Percentiles rank a stretch among this genome's conserved stretches.
Evolutionary conservation across 2,113 vertebrate genomes (phyloP).

Genomic region (Colius striatus): DNA sequence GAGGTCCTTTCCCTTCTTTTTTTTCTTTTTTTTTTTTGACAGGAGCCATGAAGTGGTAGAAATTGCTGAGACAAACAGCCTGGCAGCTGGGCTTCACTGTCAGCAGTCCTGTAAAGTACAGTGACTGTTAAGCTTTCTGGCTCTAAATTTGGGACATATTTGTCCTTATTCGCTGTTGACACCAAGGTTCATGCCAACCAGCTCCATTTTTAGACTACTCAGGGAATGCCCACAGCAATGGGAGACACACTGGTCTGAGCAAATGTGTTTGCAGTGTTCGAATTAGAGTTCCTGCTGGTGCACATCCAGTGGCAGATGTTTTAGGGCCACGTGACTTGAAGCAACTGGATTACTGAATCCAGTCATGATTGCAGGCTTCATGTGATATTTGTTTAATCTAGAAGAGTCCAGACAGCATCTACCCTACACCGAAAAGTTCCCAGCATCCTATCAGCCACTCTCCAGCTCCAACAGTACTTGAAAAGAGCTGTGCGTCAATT

Average conservation of each 20-base stretch:
- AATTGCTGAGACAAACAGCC: neutral
- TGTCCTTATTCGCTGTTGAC: neutral
- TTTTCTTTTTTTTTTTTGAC: neutral
- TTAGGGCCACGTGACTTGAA: neutral
- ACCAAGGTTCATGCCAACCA: neutral
- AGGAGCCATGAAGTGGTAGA: neutral
- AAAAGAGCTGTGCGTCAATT: neutral
- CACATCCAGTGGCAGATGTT: rapidly evolving
- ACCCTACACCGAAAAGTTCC: neutral
- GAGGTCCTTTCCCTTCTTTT: neutral
- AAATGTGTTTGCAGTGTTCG: rapidly evolving
- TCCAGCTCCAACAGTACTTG: neutral
- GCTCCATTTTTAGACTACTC: neutral
- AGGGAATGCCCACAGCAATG: neutral
- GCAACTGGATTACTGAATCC: neutral
- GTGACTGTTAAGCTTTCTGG: neutral
- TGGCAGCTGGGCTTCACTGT: neutral
- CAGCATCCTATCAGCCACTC: neutral
- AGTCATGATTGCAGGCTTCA: neutral
- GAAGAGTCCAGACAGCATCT: neutral
- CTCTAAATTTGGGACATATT: neutral
- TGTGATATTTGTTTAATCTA: neutral
- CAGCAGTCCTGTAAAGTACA: neutral
- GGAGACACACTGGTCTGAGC: neutral
- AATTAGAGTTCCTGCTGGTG: neutral